Evolutionary conservation across 2,113 vertebrate genomes (phyloP).

Genomic region (Leucoraja erinaceus): DNA sequence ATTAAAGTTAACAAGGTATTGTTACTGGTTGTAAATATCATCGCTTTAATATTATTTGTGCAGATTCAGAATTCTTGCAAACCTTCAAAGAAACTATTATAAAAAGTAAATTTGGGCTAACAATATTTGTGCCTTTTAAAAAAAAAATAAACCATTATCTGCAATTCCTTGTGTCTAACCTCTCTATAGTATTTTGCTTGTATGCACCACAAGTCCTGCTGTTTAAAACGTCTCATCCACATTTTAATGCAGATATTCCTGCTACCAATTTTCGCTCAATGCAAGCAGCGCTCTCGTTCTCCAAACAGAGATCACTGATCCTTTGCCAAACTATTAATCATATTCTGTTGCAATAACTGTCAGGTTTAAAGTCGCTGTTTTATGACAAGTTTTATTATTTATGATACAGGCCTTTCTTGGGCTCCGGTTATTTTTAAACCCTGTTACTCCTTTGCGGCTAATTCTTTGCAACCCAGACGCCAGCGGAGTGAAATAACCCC

Average conservation of each 20-base stretch:
- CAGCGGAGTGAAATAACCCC: neutral
- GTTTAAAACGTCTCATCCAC: neutral
- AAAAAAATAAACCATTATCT: no score
- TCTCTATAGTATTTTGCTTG: neutral
- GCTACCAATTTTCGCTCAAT: neutral
- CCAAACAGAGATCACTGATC: neutral
- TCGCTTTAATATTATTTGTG: neutral
- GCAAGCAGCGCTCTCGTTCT: neutral
- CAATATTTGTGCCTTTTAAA: no score
- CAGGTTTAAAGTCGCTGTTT: slow-evolving; percentile 21
- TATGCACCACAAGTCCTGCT: neutral
- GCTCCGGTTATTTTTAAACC: neutral
- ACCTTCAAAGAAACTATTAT: neutral
- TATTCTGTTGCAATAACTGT: neutral
- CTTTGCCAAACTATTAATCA: slow-evolving; percentile 19
- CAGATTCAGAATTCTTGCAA: neutral
- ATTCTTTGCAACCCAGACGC: neutral
- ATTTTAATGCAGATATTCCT: neutral
- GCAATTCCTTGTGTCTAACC: neutral
- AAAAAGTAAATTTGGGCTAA: neutral
- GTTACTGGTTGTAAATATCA: neutral
- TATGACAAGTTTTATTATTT: slow-evolving; percentile 18
- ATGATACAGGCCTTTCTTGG: slow-evolving; percentile 18
- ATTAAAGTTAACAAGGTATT: neutral
- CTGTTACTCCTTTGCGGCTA: neutral